phyloP scores from a whole-genome alignment of 2,113 vertebrate species.

The Naja naja region DNA sequence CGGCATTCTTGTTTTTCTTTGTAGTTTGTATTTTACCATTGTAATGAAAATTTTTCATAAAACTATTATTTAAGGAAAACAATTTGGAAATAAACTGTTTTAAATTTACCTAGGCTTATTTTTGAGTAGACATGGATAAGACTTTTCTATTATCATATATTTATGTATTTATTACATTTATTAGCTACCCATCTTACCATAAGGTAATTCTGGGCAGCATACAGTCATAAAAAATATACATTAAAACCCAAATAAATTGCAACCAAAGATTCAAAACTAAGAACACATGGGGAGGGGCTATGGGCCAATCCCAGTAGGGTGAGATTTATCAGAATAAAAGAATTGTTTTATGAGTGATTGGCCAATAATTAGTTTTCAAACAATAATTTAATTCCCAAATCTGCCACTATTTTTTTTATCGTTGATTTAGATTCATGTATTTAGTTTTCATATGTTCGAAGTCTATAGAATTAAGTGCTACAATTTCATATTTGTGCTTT shows the following conservation, averaged over 20 bases:
- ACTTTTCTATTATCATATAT: neutral
- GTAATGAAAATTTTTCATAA: no score
- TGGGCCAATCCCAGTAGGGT: neutral
- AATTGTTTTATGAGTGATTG: neutral
- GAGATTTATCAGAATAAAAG: neutral
- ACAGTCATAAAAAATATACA: no score
- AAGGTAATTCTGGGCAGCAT: no score
- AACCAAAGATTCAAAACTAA: neutral
- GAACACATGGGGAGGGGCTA: neutral
- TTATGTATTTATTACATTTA: no score
- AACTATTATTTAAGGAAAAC: no score
- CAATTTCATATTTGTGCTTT: neutral
- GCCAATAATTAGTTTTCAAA: neutral
- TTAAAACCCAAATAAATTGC: neutral
- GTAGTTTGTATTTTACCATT: no score
- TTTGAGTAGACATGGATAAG: neutral
- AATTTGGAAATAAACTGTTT: neutral
- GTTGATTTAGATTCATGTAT: no score
- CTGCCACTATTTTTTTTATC: neutral
- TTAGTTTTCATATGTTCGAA: neutral
- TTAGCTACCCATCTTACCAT: no score
- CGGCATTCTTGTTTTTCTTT: no score
- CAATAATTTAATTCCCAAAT: neutral
- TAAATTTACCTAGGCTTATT: neutral
- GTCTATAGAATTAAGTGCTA: neutral